Conservation (phyloP, 2,797 vertebrate genomes). For the Spinibarbus caldwelli region DNA sequence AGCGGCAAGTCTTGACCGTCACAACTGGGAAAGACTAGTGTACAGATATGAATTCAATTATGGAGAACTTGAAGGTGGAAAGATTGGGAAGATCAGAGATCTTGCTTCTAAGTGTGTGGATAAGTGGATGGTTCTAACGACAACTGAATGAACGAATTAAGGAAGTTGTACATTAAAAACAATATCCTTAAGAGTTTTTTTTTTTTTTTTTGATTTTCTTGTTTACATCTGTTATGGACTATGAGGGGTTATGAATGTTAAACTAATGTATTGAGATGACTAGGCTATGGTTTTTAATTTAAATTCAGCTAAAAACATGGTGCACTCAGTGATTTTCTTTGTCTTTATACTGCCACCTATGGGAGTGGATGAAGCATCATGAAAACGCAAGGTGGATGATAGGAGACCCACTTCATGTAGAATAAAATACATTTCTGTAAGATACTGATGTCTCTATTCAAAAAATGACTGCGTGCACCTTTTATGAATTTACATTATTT, state of each 20-base stretch:
- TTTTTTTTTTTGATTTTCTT: conserved; percentile 18
- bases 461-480: neutral
- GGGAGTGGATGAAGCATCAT: neutral
- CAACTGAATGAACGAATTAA: conserved; percentile 30
- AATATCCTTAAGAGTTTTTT: conserved; percentile 12
- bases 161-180: conserved; percentile 40
- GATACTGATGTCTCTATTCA: neutral
- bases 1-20: conserved; percentile 46
- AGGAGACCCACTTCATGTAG: neutral
- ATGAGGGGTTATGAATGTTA: conserved; percentile 39
- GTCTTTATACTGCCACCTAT: neutral
- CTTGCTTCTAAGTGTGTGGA: conserved; percentile 9
- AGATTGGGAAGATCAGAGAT: conserved; percentile 47
- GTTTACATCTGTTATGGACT: conserved; percentile 64
- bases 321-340: neutral
- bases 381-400: neutral
- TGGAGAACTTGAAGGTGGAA: conserved; percentile 40
- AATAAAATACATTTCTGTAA: neutral
- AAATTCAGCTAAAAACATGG: neutral
- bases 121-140: conserved; percentile 16
- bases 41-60: neutral
- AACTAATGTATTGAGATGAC: conserved; percentile 44
- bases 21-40: conserved; percentile 46
- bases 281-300: conserved; percentile 1
- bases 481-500: conserved; percentile 20